Percentiles rank a stretch among this genome's conserved stretches.
Evolutionary conservation across 2,113 vertebrate genomes (phyloP).

Genomic region (Festucalex cinctus): DNA sequence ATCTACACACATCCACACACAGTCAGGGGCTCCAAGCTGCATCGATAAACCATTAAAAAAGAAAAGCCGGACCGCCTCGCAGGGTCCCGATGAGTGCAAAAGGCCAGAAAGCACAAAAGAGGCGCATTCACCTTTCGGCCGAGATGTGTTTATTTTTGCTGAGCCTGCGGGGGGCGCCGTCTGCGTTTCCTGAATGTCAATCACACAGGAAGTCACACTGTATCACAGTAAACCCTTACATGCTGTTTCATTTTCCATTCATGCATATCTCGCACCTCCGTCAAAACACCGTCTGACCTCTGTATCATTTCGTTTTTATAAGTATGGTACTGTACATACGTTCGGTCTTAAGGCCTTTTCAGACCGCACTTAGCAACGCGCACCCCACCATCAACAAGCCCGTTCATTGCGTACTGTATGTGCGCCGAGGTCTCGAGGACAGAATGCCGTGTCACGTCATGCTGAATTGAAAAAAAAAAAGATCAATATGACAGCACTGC

Average conservation of each 20-base stretch:
- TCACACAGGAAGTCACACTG: background rate
- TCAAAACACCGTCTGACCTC: no score
- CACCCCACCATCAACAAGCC: no score
- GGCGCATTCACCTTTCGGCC: slow-evolving; percentile 19
- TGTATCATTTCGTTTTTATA: no score
- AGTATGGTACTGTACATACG: no score
- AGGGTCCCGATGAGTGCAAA: slow-evolving; percentile 36
- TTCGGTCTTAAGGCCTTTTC: no score
- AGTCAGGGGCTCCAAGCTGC: slow-evolving; percentile 45
- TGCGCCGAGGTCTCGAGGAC: no score
- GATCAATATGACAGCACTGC: no score
- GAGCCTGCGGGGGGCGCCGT: background rate
- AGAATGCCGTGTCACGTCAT: no score
- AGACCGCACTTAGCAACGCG: no score
- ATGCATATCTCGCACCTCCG: background rate
- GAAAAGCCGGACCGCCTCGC: slow-evolving; percentile 38
- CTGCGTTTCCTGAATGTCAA: background rate
- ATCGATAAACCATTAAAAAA: slow-evolving; percentile 71
- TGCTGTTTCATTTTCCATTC: background rate
- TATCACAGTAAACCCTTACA: background rate
- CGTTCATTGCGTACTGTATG: no score
- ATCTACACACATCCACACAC: slow-evolving; percentile 40
- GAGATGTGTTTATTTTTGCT: background rate
- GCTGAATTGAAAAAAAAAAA: no score
- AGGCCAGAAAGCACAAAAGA: slow-evolving; percentile 37